These are phyloP conservation scores for Grus americana DNA, from an alignment of 2,113 vertebrate genomes.

Conservation along the genomic window DNA sequence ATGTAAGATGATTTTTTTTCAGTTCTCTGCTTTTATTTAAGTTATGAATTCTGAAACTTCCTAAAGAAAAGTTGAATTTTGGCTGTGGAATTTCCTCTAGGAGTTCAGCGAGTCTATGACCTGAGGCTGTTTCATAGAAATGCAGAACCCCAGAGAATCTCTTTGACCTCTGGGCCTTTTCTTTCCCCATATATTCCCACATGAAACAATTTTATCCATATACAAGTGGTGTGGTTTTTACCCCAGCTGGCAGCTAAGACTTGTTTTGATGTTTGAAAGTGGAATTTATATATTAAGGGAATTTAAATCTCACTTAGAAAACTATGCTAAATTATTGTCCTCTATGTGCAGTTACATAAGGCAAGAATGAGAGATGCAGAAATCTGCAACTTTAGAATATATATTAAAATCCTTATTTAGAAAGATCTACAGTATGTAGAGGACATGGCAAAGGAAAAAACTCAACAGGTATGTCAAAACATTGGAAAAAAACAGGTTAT, in stretches of 20 bases:
- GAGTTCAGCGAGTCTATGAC: neutral
- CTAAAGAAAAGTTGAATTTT: neutral
- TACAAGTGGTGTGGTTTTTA: neutral
- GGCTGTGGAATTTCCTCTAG: neutral
- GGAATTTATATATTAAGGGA: neutral
- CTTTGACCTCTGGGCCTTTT: neutral
- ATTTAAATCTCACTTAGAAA: neutral
- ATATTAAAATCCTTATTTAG: neutral
- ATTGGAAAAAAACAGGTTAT: neutral
- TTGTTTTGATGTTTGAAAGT: neutral
- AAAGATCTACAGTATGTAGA: neutral
- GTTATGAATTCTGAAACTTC: neutral
- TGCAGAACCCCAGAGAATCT: neutral
- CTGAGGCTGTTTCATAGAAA: neutral
- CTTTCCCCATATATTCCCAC: accelerated
- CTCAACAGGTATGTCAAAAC: neutral
- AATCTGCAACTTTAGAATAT: neutral
- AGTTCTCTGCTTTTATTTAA: neutral
- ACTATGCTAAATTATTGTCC: neutral
- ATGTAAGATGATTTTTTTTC: neutral
- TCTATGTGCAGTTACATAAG: neutral
- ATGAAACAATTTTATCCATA: neutral
- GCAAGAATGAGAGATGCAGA: neutral
- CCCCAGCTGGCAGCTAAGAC: no score
- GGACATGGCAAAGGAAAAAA: neutral